A percentile compares a stretch with the other conserved stretches of the same genome.
Evolutionary conservation across 2,888 invertebrate genomes (phyloP).

Genomic region (Erebia palarica): DNA sequence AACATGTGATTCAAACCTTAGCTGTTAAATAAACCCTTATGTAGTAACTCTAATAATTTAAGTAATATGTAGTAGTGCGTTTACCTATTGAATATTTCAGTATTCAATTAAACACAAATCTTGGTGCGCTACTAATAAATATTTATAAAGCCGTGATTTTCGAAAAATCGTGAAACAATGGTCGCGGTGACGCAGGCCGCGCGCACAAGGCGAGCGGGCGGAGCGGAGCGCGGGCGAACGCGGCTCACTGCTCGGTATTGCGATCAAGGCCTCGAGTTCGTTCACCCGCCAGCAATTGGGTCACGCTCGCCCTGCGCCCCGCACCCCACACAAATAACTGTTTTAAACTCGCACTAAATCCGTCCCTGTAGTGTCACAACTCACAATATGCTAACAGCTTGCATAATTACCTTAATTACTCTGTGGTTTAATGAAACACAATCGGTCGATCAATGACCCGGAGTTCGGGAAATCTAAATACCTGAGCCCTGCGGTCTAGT

Average conservation of each 20-base stretch:
- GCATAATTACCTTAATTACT: slow-evolving; percentile 40
- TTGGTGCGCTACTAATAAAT: slow-evolving; percentile 10
- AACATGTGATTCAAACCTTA: too few relatives aligned
- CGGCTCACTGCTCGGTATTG: slow-evolving; percentile 65
- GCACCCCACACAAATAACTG: slow-evolving; percentile 70
- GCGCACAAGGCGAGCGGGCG: slow-evolving; percentile 33
- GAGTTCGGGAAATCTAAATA: slow-evolving; percentile 27
- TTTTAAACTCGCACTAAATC: slow-evolving; percentile 70
- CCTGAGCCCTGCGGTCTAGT: slow-evolving; percentile 19
- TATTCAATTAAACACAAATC: not conserved
- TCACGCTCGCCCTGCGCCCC: slow-evolving; percentile 65
- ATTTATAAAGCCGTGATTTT: slow-evolving; percentile 19
- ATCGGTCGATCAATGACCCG: slow-evolving; percentile 29
- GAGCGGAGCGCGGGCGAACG: slow-evolving; percentile 20
- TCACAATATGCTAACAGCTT: slow-evolving; percentile 54
- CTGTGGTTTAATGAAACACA: slow-evolving; percentile 22
- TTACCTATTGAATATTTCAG: not conserved
- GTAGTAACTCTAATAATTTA: too few relatives aligned
- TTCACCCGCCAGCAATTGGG: slow-evolving; percentile 77
- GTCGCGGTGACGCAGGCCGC: slow-evolving; percentile 47
- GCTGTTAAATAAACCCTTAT: too few relatives aligned
- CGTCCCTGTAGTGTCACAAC: slow-evolving; percentile 71
- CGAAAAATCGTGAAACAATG: slow-evolving; percentile 59
- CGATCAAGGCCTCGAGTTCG: slow-evolving; percentile 82
- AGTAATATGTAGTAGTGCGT: too few relatives aligned